These are phyloP conservation scores for Eumerus sabulonum DNA, from an alignment of 2,888 invertebrate species.

Conservation along the genomic window DNA sequence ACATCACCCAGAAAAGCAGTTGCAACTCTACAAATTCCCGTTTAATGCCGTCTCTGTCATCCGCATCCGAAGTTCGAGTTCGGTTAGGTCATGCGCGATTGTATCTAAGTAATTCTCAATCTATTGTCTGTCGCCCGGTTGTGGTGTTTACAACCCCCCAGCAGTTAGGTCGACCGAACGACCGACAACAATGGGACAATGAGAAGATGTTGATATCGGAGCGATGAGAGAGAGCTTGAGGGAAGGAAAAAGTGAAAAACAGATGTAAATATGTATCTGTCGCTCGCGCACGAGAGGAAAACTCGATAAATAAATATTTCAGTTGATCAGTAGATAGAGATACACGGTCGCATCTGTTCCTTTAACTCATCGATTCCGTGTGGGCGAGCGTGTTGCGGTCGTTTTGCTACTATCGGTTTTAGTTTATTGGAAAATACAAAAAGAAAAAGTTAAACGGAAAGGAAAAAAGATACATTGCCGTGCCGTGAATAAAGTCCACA, in stretches of 20 bases:
- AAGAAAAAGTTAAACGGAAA: slow-evolving; percentile 4
- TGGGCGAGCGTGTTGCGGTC: slow-evolving; percentile 18
- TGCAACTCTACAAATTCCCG: slow-evolving; percentile 18
- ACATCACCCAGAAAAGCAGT: slow-evolving; percentile 10
- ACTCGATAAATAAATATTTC: slow-evolving; percentile 57
- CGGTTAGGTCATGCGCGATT: slow-evolving; percentile 50
- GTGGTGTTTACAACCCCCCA: slow-evolving; percentile 53
- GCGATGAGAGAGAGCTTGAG: not conserved
- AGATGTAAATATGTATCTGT: not conserved
- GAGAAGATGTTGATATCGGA: slow-evolving; percentile 2
- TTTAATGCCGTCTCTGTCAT: slow-evolving; percentile 46
- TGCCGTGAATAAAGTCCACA: slow-evolving; percentile 36
- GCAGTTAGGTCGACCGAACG: no score
- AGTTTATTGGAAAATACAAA: slow-evolving; percentile 6
- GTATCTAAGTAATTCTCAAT: slow-evolving; percentile 25
- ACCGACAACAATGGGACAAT: slow-evolving; percentile 41
- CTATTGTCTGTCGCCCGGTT: slow-evolving; percentile 31
- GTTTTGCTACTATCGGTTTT: slow-evolving; percentile 11
- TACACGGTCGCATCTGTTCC: slow-evolving; percentile 54
- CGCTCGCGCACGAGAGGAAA: slow-evolving; percentile 55
- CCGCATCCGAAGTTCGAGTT: slow-evolving; percentile 3
- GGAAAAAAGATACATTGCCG: no score
- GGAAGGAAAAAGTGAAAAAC: slow-evolving; percentile 21
- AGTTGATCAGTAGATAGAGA: slow-evolving; percentile 55
- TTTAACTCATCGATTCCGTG: slow-evolving; percentile 1